Evolutionary conservation across 2,888 invertebrate genomes (phyloP).

Genomic region (Nematopogon swammerdamellus): DNA sequence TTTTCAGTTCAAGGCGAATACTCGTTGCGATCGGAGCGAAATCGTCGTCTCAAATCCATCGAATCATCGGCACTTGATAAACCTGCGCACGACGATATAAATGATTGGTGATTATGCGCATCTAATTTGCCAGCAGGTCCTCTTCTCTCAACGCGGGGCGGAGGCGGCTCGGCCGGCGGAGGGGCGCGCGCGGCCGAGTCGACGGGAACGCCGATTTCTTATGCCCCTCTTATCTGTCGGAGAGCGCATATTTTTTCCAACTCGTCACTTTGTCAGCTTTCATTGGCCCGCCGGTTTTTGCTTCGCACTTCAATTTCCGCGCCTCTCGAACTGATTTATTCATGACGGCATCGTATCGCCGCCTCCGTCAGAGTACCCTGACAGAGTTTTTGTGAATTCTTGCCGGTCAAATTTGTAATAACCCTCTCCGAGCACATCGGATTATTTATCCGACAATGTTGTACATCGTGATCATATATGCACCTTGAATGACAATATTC

Average conservation of each 20-base stretch:
- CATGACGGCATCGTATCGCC: slow-evolving; percentile 32
- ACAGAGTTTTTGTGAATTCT: no score
- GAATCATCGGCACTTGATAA: slow-evolving; percentile 1
- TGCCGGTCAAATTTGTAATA: slow-evolving; percentile 51
- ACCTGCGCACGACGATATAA: slow-evolving; percentile 11
- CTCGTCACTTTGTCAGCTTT: slow-evolving; percentile 4
- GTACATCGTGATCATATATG: no score
- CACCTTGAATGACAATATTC: no score
- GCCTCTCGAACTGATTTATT: slow-evolving; percentile 52
- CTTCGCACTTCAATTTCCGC: slow-evolving; percentile 52
- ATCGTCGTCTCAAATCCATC: not conserved
- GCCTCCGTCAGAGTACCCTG: slow-evolving; percentile 14
- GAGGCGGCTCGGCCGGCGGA: no score
- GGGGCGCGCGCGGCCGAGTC: no score
- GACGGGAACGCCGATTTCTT: slow-evolving; percentile 19
- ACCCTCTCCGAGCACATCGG: slow-evolving; percentile 50
- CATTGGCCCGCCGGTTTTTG: slow-evolving; percentile 26
- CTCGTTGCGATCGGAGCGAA: no score
- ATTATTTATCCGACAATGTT: slow-evolving; percentile 28
- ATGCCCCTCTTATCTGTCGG: slow-evolving; percentile 20
- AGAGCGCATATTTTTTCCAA: slow-evolving; percentile 41
- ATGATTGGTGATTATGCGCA: slow-evolving; percentile 41
- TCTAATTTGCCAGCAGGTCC: slow-evolving; percentile 35
- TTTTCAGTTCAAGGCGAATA: not conserved
- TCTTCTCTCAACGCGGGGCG: no score